phyloP scores from a whole-genome alignment of 2,797 vertebrate species.

The Discoglossus pictus region DNA sequence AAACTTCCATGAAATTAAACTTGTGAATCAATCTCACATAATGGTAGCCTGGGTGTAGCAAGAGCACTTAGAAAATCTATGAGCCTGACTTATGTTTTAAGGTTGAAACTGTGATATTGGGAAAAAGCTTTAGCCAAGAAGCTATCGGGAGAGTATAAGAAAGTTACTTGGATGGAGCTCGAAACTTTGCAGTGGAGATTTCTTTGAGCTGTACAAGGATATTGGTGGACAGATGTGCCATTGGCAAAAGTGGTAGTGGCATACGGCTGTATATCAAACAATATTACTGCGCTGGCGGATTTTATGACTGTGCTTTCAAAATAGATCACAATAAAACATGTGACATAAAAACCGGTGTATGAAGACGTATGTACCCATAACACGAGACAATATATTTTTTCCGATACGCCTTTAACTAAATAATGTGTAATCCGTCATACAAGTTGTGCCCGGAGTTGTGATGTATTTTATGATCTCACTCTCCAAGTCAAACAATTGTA shows the following conservation, averaged over 20 bases:
- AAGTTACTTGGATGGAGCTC: no score
- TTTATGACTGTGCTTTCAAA: no score
- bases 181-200: no score
- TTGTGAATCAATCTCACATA: constrained; percentile 64
- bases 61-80: not conserved
- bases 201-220: no score
- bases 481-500: no score
- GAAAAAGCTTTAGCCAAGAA: constrained; percentile 25
- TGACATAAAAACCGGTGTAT: no score
- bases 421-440: constrained; percentile 15
- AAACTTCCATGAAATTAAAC: constrained; percentile 60
- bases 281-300: no score
- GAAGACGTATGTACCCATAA: no score
- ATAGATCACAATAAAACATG: no score
- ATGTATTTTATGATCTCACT: not conserved
- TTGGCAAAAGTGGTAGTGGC: no score
- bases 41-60: constrained; percentile 54
- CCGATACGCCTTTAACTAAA: constrained; percentile 7
- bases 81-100: constrained; percentile 33
- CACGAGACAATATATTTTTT: constrained; percentile 7
- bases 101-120: constrained; percentile 45
- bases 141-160: constrained; percentile 26
- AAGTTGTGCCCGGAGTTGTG: not conserved
- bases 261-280: no score
- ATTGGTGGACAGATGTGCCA: no score